Conservation (phyloP, 92 coral and sea anemone species). For the Chrysogorgia sp. region DNA sequence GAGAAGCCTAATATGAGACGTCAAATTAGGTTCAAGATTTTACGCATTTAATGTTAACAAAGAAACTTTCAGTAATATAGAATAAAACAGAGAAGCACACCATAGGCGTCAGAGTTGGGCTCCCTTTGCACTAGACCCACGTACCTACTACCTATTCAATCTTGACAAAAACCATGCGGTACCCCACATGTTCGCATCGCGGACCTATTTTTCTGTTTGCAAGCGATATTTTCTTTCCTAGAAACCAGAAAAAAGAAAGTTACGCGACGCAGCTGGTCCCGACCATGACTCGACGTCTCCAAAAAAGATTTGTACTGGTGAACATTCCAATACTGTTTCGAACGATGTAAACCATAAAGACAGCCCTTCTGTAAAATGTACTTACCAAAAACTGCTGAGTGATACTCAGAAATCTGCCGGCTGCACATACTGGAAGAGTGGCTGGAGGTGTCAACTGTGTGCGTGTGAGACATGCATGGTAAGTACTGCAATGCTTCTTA, state of each 20-base stretch:
- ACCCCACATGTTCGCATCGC: too few species aligned
- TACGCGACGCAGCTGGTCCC: not conserved
- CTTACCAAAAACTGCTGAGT: slow-evolving; percentile 18
- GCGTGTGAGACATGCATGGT: slow-evolving; percentile 78
- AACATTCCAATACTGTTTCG: slow-evolving; percentile 8
- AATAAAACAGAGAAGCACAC: too few species aligned
- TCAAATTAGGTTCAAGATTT: too few species aligned
- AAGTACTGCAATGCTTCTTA: not conserved
- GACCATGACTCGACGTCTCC: slow-evolving; percentile 12
- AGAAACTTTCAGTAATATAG: too few species aligned
- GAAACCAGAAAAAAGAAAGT: slow-evolving; percentile 16
- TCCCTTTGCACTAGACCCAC: too few species aligned
- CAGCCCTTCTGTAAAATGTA: slow-evolving; percentile 1
- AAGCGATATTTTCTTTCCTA: not conserved
- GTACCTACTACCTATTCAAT: too few species aligned
- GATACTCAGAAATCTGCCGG: slow-evolving; percentile 16
- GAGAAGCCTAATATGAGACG: too few species aligned
- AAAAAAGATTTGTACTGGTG: slow-evolving; percentile 19
- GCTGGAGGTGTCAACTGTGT: slow-evolving; percentile 91
- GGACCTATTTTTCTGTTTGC: not conserved
- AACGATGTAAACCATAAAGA: slow-evolving; percentile 13
- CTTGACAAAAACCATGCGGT: too few species aligned
- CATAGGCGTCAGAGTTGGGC: too few species aligned
- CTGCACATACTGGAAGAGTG: slow-evolving; percentile 80
- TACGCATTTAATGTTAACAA: too few species aligned